These are phyloP conservation scores for Apotomis betuletana DNA, from an alignment of 2,888 invertebrate species.

Conservation along the genomic window DNA sequence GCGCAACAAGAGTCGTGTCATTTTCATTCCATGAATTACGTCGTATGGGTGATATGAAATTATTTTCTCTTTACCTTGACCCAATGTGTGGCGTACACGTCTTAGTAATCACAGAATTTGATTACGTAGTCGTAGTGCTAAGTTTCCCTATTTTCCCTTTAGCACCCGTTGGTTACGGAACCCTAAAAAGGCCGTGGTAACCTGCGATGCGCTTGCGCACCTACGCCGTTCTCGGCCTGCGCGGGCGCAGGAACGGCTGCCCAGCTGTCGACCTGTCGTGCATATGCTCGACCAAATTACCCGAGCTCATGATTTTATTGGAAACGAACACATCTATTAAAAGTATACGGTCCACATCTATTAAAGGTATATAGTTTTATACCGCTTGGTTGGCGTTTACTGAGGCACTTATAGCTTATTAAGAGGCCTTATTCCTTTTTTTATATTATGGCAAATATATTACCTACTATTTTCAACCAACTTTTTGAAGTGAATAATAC, in stretches of 20 bases:
- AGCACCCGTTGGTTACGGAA: neutral
- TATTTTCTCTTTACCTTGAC: too few relatives aligned
- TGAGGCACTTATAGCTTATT: neutral
- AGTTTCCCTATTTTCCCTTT: too few relatives aligned
- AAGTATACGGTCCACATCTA: slow-evolving; percentile 1
- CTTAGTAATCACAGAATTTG: too few relatives aligned
- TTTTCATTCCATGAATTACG: too few relatives aligned
- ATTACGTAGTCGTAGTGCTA: too few relatives aligned
- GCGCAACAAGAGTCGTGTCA: too few relatives aligned
- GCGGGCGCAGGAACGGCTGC: neutral
- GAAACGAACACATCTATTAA: slow-evolving; percentile 16
- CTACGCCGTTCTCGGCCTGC: neutral
- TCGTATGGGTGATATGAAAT: too few relatives aligned
- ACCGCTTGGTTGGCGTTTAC: neutral
- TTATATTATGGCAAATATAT: too few relatives aligned
- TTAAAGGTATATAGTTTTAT: neutral
- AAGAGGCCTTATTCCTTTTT: too few relatives aligned
- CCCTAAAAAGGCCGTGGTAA: neutral
- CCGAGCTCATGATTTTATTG: slow-evolving; percentile 14
- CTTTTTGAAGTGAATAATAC: too few relatives aligned
- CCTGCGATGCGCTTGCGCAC: neutral
- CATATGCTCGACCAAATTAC: slow-evolving; percentile 23
- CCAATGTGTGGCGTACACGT: too few relatives aligned
- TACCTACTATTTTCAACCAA: too few relatives aligned
- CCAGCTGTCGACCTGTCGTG: slow-evolving; percentile 28